Conservation (phyloP, 2,888 invertebrate genomes). For the Carabus problematicus region DNA sequence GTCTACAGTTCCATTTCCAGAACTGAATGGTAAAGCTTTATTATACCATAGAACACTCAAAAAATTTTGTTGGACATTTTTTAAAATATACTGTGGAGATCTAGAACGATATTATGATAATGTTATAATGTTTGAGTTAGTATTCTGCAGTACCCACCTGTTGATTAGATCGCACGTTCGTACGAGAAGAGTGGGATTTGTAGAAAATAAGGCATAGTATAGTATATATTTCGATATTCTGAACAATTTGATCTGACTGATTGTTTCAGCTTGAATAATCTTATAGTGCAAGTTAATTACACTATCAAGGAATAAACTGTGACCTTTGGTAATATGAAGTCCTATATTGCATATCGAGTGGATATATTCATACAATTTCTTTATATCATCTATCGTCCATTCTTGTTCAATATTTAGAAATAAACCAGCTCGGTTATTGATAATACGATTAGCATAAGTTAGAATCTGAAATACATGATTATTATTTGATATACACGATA, state of each 20-base stretch:
- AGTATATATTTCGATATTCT: conserved; percentile 5
- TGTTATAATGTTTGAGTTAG: background rate
- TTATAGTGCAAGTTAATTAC: conserved; percentile 14
- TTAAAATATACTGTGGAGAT: conserved; percentile 13
- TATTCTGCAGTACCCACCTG: conserved; percentile 10
- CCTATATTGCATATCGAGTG: conserved; percentile 22
- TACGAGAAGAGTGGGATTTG: conserved; percentile 4
- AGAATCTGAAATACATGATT: conserved; percentile 14
- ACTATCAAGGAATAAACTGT: conserved; percentile 6
- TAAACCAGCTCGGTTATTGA: conserved; percentile 1
- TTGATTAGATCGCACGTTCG: conserved; percentile 13
- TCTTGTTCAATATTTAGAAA: conserved; percentile 1
- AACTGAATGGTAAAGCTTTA: conserved; percentile 3
- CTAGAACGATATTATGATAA: conserved; percentile 12
- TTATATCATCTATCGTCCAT: conserved; percentile 17
- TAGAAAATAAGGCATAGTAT: conserved; percentile 16
- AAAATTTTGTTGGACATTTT: conserved; percentile 14
- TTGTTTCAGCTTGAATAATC: conserved; percentile 14
- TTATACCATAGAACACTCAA: background rate
- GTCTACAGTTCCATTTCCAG: no score
- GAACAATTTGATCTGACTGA: background rate
- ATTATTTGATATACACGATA: background rate
- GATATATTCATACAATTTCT: conserved; percentile 11
- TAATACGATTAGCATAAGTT: background rate
- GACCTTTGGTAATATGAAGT: background rate